A percentile compares a stretch with the other conserved stretches of the same genome.
Conservation (phyloP, 2,888 invertebrate genomes). For the Drosophila limbata region DNA sequence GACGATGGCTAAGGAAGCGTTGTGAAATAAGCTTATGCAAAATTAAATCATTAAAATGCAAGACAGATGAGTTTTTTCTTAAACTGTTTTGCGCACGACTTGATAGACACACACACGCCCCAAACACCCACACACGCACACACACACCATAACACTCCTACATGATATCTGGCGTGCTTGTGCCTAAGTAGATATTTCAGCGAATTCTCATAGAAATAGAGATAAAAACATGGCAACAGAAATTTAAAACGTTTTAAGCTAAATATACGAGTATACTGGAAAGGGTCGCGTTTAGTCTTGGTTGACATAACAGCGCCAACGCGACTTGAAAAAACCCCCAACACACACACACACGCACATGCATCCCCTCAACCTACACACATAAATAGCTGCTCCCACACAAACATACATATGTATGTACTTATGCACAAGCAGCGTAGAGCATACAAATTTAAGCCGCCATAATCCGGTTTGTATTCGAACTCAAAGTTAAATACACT, state of each 20-base stretch:
- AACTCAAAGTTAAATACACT: slow-evolving; percentile 10
- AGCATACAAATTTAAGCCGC: slow-evolving; percentile 42
- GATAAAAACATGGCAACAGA: slow-evolving; percentile 52
- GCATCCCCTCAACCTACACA: neutral
- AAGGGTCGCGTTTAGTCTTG: slow-evolving; percentile 42
- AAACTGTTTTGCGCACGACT: slow-evolving; percentile 69
- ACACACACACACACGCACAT: slow-evolving; percentile 18
- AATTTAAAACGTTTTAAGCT: slow-evolving; percentile 59
- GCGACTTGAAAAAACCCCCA: slow-evolving; percentile 19
- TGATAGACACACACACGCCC: slow-evolving; percentile 38
- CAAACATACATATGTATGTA: neutral
- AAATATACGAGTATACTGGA: slow-evolving; percentile 1
- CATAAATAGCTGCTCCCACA: slow-evolving; percentile 6
- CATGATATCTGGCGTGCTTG: slow-evolving; percentile 43
- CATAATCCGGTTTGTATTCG: slow-evolving; percentile 2
- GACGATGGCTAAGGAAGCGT: slow-evolving; percentile 18
- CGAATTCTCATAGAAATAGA: slow-evolving; percentile 49
- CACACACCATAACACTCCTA: slow-evolving; percentile 14
- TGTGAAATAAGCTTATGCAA: slow-evolving; percentile 68
- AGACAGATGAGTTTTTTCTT: slow-evolving; percentile 65
- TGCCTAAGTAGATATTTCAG: slow-evolving; percentile 68
- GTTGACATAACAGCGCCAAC: slow-evolving; percentile 43
- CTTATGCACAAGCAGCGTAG: slow-evolving; percentile 20
- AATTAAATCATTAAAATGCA: slow-evolving; percentile 78
- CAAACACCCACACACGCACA: slow-evolving; percentile 14